Evolutionary conservation across 2,888 invertebrate species (phyloP).

Genomic region (Epistrophe grossulariae): DNA sequence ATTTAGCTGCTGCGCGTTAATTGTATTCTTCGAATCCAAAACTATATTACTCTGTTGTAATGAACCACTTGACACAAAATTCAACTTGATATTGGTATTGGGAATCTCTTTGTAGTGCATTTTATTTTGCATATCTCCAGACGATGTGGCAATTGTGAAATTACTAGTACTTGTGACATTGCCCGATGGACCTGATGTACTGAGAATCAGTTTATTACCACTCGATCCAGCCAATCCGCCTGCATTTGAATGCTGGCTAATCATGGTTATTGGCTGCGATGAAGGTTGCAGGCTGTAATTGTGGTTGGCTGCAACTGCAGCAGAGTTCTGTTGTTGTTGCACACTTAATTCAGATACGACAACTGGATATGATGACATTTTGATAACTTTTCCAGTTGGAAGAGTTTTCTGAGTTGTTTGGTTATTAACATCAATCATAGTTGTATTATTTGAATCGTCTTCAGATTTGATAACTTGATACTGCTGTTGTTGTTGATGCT

Average conservation of each 20-base stretch:
- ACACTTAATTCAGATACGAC: constrained; percentile 82
- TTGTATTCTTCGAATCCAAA: constrained; percentile 76
- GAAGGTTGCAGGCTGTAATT: constrained; percentile 83
- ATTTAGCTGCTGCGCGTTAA: constrained; percentile 69
- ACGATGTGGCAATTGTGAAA: constrained; percentile 81
- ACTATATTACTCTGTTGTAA: constrained; percentile 78
- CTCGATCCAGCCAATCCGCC: constrained; percentile 64
- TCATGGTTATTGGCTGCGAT: constrained; percentile 82
- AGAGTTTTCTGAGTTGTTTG: constrained; percentile 72
- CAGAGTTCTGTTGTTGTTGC: constrained; percentile 81
- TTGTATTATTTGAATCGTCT: constrained; percentile 77
- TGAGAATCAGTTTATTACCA: constrained; percentile 82
- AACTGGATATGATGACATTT: constrained; percentile 81
- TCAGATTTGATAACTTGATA: constrained; percentile 81
- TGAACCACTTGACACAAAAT: constrained; percentile 81
- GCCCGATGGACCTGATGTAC: constrained; percentile 78
- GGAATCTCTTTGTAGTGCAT: constrained; percentile 82
- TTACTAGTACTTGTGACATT: constrained; percentile 76
- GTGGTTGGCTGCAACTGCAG: constrained; percentile 83
- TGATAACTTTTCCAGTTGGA: constrained; percentile 81
- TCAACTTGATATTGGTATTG: constrained; percentile 83
- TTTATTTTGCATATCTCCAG: constrained; percentile 81
- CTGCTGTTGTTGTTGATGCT: constrained; percentile 51
- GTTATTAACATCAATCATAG: constrained; percentile 71
- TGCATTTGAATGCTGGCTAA: constrained; percentile 78